Base-by-base conservation (phyloP, 2,888 invertebrate species). In the Tenthredo notha region DNA sequence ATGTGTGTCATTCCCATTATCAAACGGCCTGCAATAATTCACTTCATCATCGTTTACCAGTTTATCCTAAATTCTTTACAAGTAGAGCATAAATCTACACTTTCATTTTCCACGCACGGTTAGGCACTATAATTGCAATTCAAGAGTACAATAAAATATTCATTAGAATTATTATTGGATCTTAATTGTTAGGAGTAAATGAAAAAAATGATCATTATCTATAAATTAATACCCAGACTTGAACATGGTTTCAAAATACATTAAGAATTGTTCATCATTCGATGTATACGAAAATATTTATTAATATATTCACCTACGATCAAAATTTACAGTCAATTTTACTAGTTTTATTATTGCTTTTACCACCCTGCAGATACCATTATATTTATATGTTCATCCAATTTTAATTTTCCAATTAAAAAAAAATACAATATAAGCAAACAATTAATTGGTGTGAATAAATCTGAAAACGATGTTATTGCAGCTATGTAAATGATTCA, bases 21-120 rank as follows among this genome's bases (percentile, higher is more conserved):
- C 80, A 25, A 37, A 80, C 21, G 40, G 33, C 25, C 61, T 58
- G 37, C 72, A 12, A 40, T 12, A 18, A 5, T 33, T 47, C 37
- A n/a, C 29, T 58, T 15, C 33, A 80, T 61, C 58, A 61, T 80
- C 58, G 40, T 61, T 21, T n/a, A 4, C 9, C 40, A 65, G 29
- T 82, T 29, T 33, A 72, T 82, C 86, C 87, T 87, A 87, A 89
- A 90, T 85, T 87, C 86, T 75, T 40, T 54, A 47, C 87, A 88
- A 90, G 65, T 87, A 87, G 90, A 90, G 88, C 88, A 82, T 84
- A 85, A 88, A 87, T 33, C 85, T 86, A 40, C 75, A 85, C 83
- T 87, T 84, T 86, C 87, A 87, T 85, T 88, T 88, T 88, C 86
- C 86, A 86, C 83, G 67, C 67, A 33, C 33, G 83, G 83, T 67